Conservation (phyloP, 2,113 vertebrate genomes). For the Rattus rattus region DNA sequence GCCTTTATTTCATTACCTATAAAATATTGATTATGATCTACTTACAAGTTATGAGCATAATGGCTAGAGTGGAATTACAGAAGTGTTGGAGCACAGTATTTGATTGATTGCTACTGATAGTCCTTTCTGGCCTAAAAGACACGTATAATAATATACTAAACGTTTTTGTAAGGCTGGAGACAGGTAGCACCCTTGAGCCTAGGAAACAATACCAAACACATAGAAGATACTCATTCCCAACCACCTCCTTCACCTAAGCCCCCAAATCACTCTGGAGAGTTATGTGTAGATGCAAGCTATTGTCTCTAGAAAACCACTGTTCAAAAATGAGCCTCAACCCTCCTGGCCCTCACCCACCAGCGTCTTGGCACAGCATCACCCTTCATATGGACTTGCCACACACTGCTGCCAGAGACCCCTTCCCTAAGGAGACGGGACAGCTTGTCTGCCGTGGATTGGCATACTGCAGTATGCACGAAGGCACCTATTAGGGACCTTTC, state of each 20-base stretch:
- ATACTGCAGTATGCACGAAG: neutral
- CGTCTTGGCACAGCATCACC: neutral
- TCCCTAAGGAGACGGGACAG: neutral
- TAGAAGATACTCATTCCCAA: neutral
- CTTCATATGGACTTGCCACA: neutral
- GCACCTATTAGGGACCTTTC: neutral
- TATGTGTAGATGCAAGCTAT: neutral
- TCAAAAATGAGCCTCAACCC: neutral
- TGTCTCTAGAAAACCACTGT: neutral
- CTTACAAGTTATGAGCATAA: neutral
- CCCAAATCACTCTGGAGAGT: neutral
- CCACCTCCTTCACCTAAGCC: neutral
- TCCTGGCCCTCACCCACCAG: neutral
- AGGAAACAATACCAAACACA: neutral
- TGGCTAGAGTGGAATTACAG: slow-evolving; percentile 5
- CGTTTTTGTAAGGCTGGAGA: neutral
- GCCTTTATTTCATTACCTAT: slow-evolving; percentile 1
- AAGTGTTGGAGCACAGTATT: neutral
- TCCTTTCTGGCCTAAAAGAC: neutral
- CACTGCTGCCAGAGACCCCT: neutral
- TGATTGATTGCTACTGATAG: neutral
- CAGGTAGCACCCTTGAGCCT: neutral
- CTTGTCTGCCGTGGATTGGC: neutral
- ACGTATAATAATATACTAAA: neutral
- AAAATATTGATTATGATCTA: slow-evolving; percentile 13